Conservation (phyloP, 2,888 invertebrate genomes). For the Metacarcinus magister region DNA sequence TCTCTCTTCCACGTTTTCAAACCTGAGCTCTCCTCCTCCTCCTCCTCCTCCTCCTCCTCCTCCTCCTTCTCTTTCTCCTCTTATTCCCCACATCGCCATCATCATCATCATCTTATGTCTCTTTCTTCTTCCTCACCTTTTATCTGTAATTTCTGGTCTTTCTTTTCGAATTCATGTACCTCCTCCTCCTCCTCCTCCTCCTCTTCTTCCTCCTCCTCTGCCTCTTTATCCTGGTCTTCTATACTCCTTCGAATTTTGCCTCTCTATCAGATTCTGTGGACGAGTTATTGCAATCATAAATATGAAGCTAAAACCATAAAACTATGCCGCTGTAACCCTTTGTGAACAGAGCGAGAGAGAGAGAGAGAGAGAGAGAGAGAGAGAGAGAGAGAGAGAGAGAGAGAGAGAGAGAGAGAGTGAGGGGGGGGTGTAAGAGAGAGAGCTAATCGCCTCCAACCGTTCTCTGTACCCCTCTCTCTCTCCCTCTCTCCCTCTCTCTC, state of each 20-base stretch:
- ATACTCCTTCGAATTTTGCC: neutral
- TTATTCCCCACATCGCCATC: neutral
- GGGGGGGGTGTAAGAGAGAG: neutral
- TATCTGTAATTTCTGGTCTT: slow-evolving; percentile 13
- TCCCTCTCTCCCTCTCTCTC: neutral
- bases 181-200: neutral
- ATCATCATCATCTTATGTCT: slow-evolving; percentile 15
- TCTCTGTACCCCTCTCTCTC: neutral
- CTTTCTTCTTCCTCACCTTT: neutral
- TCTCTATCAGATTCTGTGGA: neutral
- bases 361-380: slow-evolving; percentile 36
- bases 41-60: neutral
- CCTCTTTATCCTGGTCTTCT: neutral
- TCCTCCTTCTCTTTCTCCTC: neutral
- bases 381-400: slow-evolving; percentile 41
- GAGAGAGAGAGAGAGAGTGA: neutral
- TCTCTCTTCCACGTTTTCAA: neutral
- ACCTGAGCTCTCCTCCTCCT: neutral
- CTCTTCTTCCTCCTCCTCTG: neutral
- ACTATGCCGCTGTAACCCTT: neutral
- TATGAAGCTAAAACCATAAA: slow-evolving; percentile 13
- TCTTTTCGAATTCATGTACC: slow-evolving; percentile 1
- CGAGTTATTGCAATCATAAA: slow-evolving; percentile 12
- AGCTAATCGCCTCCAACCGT: neutral
- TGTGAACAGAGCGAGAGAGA: slow-evolving; percentile 16